A percentile compares a stretch with the other conserved stretches of the same genome.
Conservation (phyloP, 2,888 invertebrate species). For the Microplitis manilae region DNA sequence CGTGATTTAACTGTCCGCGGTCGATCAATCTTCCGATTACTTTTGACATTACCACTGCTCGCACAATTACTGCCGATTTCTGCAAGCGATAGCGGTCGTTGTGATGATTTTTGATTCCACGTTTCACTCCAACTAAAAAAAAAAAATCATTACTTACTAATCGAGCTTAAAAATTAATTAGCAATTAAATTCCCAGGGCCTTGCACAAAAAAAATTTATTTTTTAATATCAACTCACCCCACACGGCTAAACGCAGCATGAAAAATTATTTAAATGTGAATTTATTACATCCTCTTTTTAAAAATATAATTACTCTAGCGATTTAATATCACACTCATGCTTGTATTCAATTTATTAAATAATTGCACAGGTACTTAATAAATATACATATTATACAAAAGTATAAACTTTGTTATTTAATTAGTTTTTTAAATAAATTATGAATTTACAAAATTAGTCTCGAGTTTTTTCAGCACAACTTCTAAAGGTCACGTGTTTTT, state of each 20-base stretch:
- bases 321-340: background rate
- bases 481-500: background rate
- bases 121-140: slow-evolving; percentile 67
- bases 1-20: slow-evolving; percentile 56
- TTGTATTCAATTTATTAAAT: background rate
- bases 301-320: slow-evolving; percentile 36
- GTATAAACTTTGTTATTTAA: background rate
- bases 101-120: slow-evolving; percentile 60
- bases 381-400: background rate
- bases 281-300: slow-evolving; percentile 60
- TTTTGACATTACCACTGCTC: background rate
- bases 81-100: slow-evolving; percentile 57
- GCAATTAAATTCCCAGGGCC: too few relatives aligned
- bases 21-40: slow-evolving; percentile 54
- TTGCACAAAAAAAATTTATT: too few relatives aligned
- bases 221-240: slow-evolving; percentile 71
- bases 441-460: background rate
- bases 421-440: too few relatives aligned
- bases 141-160: background rate
- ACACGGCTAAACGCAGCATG: slow-evolving; percentile 75
- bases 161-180: too few relatives aligned
- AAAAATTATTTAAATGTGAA: slow-evolving; percentile 71
- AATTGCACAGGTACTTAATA: background rate
- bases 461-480: background rate
- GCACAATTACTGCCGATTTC: slow-evolving; percentile 49